Base-by-base conservation (phyloP, 2,113 vertebrate species). In the Rostratula benghalensis region DNA sequence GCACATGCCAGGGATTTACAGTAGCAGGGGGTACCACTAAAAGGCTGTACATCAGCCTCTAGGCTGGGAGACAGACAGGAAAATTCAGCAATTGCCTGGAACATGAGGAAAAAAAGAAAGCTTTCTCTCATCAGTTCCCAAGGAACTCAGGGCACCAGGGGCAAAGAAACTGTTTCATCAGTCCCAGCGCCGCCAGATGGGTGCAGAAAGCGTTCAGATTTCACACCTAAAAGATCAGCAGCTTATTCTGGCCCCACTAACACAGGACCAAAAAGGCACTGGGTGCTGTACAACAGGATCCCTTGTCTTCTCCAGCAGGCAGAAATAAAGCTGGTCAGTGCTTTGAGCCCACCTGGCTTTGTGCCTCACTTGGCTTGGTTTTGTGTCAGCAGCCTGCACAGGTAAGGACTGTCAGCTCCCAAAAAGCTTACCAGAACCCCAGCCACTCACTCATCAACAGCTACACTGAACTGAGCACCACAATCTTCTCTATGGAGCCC, bases 61-160 rank as follows among this genome's bases (percentile, higher is more conserved):
- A 82, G 24, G 61, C 41, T 30, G 43, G 79, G 28, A 61, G 6
- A 57, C 23, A 73, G 10, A 10, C 3, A 50, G 10, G 24, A 74
- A 59, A 69, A 89, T 25, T n/a, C 3, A 46, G 48, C 35, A 70
- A 45, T 8, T 46, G 39, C 46, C 37, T 75, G 77, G 41, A 90
- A 77, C 11, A 18, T 0, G 0, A 18, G 5, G 41, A 2, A 53
- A 10, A 10, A 51, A 27, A 53, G 8, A 37, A 83, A 85, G 8
- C 16, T 74, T 60, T 74, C 37, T 61, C 59, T 41, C 17, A 41
- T 28, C 46, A 63, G 22, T 17, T 73, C 39, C 73, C 17, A 79
- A 60, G 67, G 87, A 89, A 87, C 13, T 27, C 53, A 45, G 41
- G 33, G 30, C 43, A 65, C 13, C 24, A 67, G 11, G 45, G 30